A percentile compares a stretch with the other conserved stretches of the same genome.
Evolutionary conservation across 2,797 vertebrate species (phyloP).

Genomic region (Synaphobranchus kaupii): DNA sequence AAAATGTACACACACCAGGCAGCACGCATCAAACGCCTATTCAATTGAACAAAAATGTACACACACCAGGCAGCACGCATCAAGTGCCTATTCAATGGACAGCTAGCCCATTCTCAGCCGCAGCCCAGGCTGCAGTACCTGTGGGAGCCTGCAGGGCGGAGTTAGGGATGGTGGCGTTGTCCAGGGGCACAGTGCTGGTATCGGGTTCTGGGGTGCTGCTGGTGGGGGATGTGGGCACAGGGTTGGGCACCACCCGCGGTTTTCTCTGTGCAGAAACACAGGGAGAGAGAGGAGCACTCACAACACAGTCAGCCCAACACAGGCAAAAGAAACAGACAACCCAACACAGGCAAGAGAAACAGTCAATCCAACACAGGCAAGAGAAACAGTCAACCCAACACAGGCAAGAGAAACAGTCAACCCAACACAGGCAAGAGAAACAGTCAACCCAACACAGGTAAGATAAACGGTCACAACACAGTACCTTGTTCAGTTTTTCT

Average conservation of each 20-base stretch:
- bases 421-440: too few relatives aligned
- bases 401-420: background rate
- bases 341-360: too few relatives aligned
- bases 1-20: background rate
- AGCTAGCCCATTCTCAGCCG: background rate
- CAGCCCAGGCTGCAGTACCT: constrained; percentile 69
- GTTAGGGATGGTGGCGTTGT: constrained; percentile 94
- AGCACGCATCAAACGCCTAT: too few relatives aligned
- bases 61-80: background rate
- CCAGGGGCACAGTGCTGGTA: constrained; percentile 95
- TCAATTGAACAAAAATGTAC: background rate
- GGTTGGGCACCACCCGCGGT: constrained; percentile 87
- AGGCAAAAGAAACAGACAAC: too few relatives aligned
- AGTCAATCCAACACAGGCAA: constrained; percentile 33
- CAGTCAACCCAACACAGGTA: too few relatives aligned
- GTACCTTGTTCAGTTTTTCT: too few relatives aligned
- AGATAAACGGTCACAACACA: constrained; percentile 25
- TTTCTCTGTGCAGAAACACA: constrained; percentile 80
- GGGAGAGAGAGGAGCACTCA: background rate
- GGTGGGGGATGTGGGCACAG: constrained; percentile 92
- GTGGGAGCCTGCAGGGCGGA: constrained; percentile 97
- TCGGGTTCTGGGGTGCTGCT: constrained; percentile 97
- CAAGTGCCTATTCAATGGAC: background rate
- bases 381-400: background rate
- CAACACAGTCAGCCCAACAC: background rate